Evolutionary conservation across 2,113 vertebrate genomes (phyloP), one percentile per base, ranked within the genome.

Genomic region (Anas platyrhynchos): DNA sequence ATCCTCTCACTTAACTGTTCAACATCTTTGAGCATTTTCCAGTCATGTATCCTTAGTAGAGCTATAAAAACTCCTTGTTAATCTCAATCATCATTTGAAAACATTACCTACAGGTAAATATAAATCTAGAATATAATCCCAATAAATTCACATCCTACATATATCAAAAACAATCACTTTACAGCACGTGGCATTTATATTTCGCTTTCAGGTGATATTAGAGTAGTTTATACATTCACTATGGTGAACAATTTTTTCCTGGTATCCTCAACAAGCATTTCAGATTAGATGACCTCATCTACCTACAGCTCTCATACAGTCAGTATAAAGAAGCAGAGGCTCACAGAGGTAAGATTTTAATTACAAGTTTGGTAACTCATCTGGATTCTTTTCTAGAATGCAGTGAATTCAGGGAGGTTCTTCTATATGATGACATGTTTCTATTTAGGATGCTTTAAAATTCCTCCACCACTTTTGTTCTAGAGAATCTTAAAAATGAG

Each of bases 131-230:
- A 34, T 34, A 25, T 36, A 48, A 25, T 20, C 61, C 50, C 43
- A 59, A 48, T 63, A 15, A 74, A 93, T 44, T 73, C 18, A 80
- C 59, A 31, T 66, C 44, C 44, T 55, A 25, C 4, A 6, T 52
- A 75, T 6, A 82, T 27, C 26, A 94, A 88, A 80, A 23, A 2
- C 54, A 91, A 29, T n/a, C 73, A 26, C 36, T 77, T 90, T 54
- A 58, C 31, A 77, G 54, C 31, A 63, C 41, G 9, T 90, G 81
- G 38, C 72, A 82, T 83, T 82, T 83, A 84, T 5, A 27, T 89
- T 84, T 93, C 32, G 76, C 62, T 84, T 96, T 95, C 68, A 88
- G 89, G 50, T 55, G n/a, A 77, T 82, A 92, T 95, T 96, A 92
- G 66, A 85, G 52, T 78, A 91, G 83, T 92, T 95, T 58, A 58